These are phyloP conservation scores for Fabriciana adippe DNA, from an alignment of 2,888 invertebrate species.

Conservation along the genomic window DNA sequence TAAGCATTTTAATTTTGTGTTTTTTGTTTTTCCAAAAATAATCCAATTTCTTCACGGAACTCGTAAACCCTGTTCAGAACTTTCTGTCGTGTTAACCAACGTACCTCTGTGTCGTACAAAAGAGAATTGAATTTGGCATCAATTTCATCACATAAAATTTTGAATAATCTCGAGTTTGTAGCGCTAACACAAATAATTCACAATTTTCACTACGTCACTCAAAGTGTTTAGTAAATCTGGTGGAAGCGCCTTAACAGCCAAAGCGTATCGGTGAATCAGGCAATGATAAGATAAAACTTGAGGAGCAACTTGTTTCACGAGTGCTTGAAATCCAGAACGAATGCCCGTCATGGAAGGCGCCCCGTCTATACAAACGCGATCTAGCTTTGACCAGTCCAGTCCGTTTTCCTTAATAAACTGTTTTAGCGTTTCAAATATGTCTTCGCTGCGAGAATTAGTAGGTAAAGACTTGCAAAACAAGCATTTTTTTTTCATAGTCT, in stretches of 20 bases:
- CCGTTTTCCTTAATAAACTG: conserved; percentile 40
- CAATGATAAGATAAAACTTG: conserved; percentile 40
- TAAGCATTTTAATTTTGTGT: conserved; percentile 36
- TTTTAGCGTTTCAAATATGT: conserved; percentile 43
- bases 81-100: conserved; percentile 37
- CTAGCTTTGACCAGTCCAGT: conserved; percentile 42
- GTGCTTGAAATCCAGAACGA: conserved; percentile 43
- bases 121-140: conserved; percentile 38
- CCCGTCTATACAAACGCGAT: conserved; percentile 42
- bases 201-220: conserved; percentile 41
- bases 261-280: conserved; percentile 38
- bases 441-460: conserved; percentile 42
- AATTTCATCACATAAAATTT: conserved; percentile 39
- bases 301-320: conserved; percentile 44
- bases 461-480: conserved; percentile 43
- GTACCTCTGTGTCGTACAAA: conserved; percentile 39
- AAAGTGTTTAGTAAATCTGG: conserved; percentile 39
- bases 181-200: conserved; percentile 42
- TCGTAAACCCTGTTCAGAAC: conserved; percentile 39
- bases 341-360: conserved; percentile 42
- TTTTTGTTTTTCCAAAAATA: conserved; percentile 38
- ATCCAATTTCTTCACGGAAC: conserved; percentile 38
- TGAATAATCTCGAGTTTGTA: conserved; percentile 35
- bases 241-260: conserved; percentile 38
- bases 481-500: too few species aligned